A percentile compares a stretch with the other conserved stretches of the same genome.
Conservation (phyloP, 2,888 invertebrate genomes). For the Drosophila birchii region DNA sequence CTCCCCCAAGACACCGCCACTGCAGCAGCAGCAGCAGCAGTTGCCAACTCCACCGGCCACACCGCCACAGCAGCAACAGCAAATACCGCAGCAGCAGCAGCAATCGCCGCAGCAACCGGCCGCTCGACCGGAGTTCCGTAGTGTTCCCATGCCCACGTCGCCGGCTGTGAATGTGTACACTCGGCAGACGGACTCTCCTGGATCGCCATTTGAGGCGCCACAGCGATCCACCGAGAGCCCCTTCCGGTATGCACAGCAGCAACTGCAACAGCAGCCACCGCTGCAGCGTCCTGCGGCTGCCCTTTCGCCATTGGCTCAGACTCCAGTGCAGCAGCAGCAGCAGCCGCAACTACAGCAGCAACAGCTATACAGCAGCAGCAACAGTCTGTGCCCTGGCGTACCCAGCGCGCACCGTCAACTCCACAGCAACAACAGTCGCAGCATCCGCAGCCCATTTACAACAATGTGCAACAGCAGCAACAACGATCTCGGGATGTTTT, state of each 20-base stretch:
- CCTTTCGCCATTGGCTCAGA: conserved; percentile 66
- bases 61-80: conserved; percentile 39
- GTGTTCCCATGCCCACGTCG: conserved; percentile 80
- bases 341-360: conserved; percentile 60
- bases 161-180: conserved; percentile 78
- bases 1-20: conserved; percentile 46
- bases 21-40: conserved; percentile 50
- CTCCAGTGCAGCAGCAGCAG: conserved; percentile 60
- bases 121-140: conserved; percentile 76
- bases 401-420: conserved; percentile 74
- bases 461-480: conserved; percentile 76
- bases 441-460: conserved; percentile 79
- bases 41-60: conserved; percentile 67
- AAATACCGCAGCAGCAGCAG: conserved; percentile 13
- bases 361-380: conserved; percentile 62
- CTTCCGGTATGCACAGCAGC: conserved; percentile 50
- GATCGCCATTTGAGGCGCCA: conserved; percentile 67
- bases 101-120: conserved; percentile 18
- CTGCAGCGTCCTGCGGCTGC: conserved; percentile 57
- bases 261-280: conserved; percentile 50
- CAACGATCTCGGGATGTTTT: conserved; percentile 79
- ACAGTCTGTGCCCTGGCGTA: conserved; percentile 81
- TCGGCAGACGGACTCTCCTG: conserved; percentile 78
- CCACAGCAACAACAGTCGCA: conserved; percentile 60
- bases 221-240: conserved; percentile 71